phyloP scores from a whole-genome alignment of 2,113 vertebrate species.

The Odobenus rosmarus region DNA sequence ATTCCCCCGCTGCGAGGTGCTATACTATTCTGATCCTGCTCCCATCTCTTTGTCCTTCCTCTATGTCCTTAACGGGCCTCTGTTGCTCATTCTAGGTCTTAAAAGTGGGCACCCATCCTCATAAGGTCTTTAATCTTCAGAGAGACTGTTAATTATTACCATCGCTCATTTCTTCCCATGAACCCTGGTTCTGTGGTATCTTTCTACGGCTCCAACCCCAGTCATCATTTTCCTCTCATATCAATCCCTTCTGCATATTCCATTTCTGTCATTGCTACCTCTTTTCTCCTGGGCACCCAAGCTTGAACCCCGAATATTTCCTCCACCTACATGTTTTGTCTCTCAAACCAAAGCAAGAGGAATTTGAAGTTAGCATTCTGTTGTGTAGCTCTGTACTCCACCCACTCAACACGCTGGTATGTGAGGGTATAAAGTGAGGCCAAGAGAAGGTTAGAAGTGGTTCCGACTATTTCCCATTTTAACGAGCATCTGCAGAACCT shows the following conservation, averaged over 20 bases:
- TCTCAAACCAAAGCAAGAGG: background rate
- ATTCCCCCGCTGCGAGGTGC: background rate
- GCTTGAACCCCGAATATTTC: background rate
- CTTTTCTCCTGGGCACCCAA: background rate
- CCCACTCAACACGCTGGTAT: background rate
- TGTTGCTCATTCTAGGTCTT: background rate
- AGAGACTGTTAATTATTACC: background rate
- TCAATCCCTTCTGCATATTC: background rate
- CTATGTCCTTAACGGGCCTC: background rate
- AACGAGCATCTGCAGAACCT: background rate
- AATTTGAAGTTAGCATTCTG: background rate
- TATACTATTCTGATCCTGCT: background rate
- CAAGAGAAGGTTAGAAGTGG: background rate
- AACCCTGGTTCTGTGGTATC: background rate
- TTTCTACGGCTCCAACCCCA: background rate
- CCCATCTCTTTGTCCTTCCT: background rate
- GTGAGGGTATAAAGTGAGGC: background rate
- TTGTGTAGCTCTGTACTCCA: background rate
- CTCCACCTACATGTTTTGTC: background rate
- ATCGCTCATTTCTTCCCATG: background rate
- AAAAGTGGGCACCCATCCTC: background rate
- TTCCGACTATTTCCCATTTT: background rate
- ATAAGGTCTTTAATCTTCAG: background rate
- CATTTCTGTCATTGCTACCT: background rate
- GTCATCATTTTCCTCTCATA: background rate